A percentile compares a stretch with the other conserved stretches of the same genome.
Evolutionary conservation across 2,797 vertebrate species (phyloP).

Genomic region (Enteromius trimaculatus): DNA sequence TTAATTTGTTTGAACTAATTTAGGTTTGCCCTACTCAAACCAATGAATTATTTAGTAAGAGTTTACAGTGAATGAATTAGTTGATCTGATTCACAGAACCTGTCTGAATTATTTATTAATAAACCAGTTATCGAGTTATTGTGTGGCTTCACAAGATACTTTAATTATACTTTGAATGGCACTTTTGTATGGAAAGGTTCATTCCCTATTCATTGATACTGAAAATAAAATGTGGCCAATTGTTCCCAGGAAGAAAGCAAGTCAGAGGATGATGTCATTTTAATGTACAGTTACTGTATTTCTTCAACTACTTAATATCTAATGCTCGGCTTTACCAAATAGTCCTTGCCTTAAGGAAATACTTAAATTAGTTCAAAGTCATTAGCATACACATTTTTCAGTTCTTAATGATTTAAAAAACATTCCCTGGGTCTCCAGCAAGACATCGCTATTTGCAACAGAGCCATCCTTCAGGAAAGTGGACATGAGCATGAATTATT

Average conservation of each 20-base stretch:
- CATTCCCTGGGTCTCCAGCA: constrained; percentile 23
- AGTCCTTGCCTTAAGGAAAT: constrained; percentile 16
- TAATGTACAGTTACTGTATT: not conserved
- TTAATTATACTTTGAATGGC: not conserved
- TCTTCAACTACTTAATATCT: constrained; percentile 11
- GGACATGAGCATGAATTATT: constrained; percentile 14
- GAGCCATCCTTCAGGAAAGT: constrained; percentile 8
- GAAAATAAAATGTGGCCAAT: not conserved
- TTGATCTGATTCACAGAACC: not conserved
- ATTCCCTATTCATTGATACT: not conserved
- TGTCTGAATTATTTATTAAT: not conserved
- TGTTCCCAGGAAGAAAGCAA: not conserved
- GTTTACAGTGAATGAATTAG: not conserved
- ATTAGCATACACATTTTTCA: constrained; percentile 32
- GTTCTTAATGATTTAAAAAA: constrained; percentile 42
- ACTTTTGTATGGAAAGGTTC: not conserved
- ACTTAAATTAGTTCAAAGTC: constrained; percentile 38
- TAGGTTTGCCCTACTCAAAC: not conserved
- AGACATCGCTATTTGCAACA: not conserved
- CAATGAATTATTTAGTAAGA: not conserved
- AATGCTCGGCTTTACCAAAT: constrained; percentile 8
- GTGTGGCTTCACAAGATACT: no score
- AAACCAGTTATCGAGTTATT: not conserved
- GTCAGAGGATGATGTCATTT: not conserved
- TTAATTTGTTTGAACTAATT: not conserved